Evolutionary conservation across 35 echinoderm and acorn worm genomes (phyloP), one percentile per base, ranked within the genome.

Genomic region (Amphiura filiformis): DNA sequence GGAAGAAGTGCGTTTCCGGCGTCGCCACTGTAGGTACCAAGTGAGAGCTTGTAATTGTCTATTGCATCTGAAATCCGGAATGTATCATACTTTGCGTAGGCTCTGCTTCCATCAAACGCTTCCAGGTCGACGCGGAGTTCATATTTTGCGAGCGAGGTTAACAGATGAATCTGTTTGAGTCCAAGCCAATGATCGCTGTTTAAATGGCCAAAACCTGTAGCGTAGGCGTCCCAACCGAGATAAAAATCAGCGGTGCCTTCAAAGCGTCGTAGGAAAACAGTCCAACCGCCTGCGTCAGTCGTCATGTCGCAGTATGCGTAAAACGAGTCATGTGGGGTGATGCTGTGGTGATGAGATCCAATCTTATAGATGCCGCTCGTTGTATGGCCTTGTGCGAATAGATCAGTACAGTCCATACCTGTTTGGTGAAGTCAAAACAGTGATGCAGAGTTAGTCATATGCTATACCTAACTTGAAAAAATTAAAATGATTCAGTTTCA

Each of bases 91-190:
- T 87, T 38, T 0, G 95, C 95, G 38, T 80, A 89, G 31, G 80
- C 83, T 11, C 77, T 85, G n/a, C n/a, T n/a, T 31, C 77, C 80
- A 35, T 91, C 79, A 52, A 88, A 91, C 65, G 89, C 89, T 37
- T 83, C 89, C 32, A 97, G 76, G 33, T 80, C 83, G 20, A 97
- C 70, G 0, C 87, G 75, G 0, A 97, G 92, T 65, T 91, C 88
- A 81, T 91, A 93, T 26, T 86, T 84, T 32, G 84, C 78, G 30
- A 88, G 76, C 0, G 76, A 84, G 32, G 82, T 81, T 28, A 86
- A 15, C 32, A 1, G 15, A 26, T 57, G 34, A 31, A 91, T 28
- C 22, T 86, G 1, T 1, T 91, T 44, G 37, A 79, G 76, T 14
- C 89, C 89, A 11, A 91, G 32, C 89, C 89, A 91, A 47, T 37